Conservation (phyloP, 92 coral and sea anemone genomes). For the Paramuricea clavata region DNA sequence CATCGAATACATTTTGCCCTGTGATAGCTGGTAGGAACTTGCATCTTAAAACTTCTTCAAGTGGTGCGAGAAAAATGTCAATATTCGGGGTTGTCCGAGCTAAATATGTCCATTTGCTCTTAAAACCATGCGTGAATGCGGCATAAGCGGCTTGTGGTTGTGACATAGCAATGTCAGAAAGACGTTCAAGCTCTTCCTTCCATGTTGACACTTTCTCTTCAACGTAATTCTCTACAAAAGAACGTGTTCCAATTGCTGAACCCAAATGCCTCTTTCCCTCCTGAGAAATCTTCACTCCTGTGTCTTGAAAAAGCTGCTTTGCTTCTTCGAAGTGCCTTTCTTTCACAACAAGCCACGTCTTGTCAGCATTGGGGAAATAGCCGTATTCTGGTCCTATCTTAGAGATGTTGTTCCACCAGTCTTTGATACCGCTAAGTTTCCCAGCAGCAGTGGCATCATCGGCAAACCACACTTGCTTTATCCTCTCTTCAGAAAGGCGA, state of each 20-base stretch:
- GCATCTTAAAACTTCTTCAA: constrained; percentile 1
- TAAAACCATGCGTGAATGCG: constrained; percentile 12
- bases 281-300: neutral
- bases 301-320: constrained; percentile 11
- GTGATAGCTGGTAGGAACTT: constrained; percentile 23
- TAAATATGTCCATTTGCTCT: constrained; percentile 4
- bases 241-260: neutral
- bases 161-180: constrained; percentile 4
- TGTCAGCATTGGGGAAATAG: neutral
- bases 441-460: constrained; percentile 22
- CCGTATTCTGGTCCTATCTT: constrained; percentile 9
- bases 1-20: constrained; percentile 8
- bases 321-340: neutral
- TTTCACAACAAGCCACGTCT: constrained; percentile 28
- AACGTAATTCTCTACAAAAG: neutral
- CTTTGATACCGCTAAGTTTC: neutral
- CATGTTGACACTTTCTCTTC: neutral
- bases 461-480: constrained; percentile 5
- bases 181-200: constrained; percentile 4
- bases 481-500: neutral
- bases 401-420: constrained; percentile 7
- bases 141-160: constrained; percentile 31
- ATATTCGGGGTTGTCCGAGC: constrained; percentile 18
- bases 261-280: constrained; percentile 10
- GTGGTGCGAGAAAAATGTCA: neutral